Evolutionary conservation across 2,113 vertebrate species (phyloP).

Genomic region (Dermatemys mawii): DNA sequence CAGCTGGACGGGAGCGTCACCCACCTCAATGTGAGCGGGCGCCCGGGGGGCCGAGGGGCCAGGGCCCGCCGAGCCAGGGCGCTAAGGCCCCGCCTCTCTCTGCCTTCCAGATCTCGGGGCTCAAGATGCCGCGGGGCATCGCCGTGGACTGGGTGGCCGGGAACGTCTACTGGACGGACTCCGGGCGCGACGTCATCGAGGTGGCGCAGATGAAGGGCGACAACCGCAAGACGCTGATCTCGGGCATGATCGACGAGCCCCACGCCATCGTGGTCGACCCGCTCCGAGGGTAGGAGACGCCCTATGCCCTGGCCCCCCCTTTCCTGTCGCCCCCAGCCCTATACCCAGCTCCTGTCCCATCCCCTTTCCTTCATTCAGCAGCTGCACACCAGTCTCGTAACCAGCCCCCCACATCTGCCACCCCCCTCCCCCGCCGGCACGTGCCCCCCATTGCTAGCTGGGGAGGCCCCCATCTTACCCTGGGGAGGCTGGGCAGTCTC

Average conservation of each 20-base stretch:
- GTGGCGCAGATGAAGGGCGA: constrained; percentile 96
- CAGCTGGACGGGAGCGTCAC: constrained; percentile 88
- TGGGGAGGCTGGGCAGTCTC: no score
- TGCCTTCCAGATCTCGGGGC: constrained; percentile 85
- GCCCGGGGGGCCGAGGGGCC: fast-evolving
- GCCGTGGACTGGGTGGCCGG: constrained; percentile 97
- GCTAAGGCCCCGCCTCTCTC: fast-evolving
- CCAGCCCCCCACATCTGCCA: background rate
- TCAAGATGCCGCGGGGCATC: constrained; percentile 96
- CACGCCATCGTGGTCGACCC: constrained; percentile 96
- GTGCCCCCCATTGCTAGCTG: background rate
- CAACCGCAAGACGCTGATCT: constrained; percentile 95
- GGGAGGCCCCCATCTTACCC: no score
- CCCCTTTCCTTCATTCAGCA: no score
- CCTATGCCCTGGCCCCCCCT: no score
- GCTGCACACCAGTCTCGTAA: background rate
- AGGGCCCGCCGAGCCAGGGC: fast-evolving
- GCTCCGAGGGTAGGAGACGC: no score
- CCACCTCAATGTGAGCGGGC: constrained; percentile 85
- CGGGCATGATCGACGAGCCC: constrained; percentile 98
- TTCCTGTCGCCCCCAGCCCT: no score
- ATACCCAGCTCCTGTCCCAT: no score
- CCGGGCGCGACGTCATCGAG: constrained; percentile 94
- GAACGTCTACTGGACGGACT: constrained; percentile 98
- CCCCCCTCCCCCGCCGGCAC: no score